phyloP scores from a whole-genome alignment of 2,113 vertebrate genomes.

The Paracanthobrama guichenoti region DNA sequence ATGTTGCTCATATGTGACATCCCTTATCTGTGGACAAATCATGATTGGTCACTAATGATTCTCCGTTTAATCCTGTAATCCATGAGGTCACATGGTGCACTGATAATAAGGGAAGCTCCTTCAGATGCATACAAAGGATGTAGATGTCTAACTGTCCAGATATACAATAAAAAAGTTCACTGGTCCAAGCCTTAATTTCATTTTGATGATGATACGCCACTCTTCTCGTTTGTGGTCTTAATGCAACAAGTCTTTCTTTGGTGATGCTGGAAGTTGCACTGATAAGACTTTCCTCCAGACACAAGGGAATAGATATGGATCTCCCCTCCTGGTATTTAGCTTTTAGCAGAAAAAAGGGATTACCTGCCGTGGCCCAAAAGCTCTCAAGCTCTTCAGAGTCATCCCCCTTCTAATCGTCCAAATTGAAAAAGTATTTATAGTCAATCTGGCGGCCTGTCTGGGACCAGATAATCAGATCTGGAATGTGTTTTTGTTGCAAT shows the following conservation, averaged over 20 bases:
- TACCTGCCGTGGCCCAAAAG: conserved; percentile 41
- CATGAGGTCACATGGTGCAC: background rate
- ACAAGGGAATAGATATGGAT: conserved; percentile 34
- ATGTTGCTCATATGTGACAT: background rate
- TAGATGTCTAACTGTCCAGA: background rate
- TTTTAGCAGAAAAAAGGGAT: conserved; percentile 46
- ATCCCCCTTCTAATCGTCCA: conserved; percentile 34
- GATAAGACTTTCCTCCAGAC: conserved; percentile 44
- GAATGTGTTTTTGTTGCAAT: conserved; percentile 11
- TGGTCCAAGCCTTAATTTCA: background rate
- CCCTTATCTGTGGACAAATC: background rate
- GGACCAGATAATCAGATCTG: conserved; percentile 37
- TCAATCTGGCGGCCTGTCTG: conserved; percentile 29
- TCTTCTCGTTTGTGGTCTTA: background rate
- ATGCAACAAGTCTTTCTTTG: conserved; percentile 10
- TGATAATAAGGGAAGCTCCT: background rate
- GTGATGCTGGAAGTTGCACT: conserved; percentile 4
- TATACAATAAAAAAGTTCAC: background rate
- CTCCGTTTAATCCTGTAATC: conserved; percentile 22
- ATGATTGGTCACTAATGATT: conserved; percentile 6
- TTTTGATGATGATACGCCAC: background rate
- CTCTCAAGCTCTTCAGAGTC: conserved; percentile 29
- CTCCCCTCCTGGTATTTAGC: conserved; percentile 37
- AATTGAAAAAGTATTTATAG: conserved; percentile 55
- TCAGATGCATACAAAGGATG: background rate